phyloP scores from a whole-genome alignment of 2,113 vertebrate species.

The Boleophthalmus pectinirostris region DNA sequence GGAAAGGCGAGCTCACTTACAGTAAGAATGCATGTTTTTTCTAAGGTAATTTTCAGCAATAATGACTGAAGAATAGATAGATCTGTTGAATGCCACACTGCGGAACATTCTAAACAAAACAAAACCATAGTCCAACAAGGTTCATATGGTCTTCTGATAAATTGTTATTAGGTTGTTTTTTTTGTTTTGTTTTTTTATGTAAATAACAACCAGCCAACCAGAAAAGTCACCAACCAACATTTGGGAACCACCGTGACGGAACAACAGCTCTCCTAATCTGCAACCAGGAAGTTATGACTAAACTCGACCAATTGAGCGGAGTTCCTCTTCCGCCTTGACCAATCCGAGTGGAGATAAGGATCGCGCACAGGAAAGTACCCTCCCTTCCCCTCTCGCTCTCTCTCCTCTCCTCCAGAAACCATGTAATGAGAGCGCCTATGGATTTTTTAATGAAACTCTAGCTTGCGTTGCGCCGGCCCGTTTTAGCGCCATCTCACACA shows the following conservation, averaged over 20 bases:
- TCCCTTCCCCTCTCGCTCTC: slow-evolving; percentile 23
- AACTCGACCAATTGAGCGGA: slow-evolving; percentile 32
- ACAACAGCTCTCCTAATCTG: background rate
- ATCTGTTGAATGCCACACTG: no score
- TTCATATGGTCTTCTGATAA: no score
- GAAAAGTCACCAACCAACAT: no score
- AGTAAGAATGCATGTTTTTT: no score
- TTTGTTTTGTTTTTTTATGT: no score
- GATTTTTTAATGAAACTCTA: slow-evolving; percentile 76
- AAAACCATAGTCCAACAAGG: no score
- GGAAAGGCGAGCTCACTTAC: no score
- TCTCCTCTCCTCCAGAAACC: slow-evolving; percentile 56
- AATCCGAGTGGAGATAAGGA: slow-evolving; percentile 60
- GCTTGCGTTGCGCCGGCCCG: slow-evolving; percentile 62
- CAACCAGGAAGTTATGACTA: slow-evolving; percentile 39
- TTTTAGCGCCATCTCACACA: slow-evolving; percentile 47
- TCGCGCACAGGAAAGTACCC: slow-evolving; percentile 51
- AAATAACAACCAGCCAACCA: no score
- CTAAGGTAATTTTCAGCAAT: no score
- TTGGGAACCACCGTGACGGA: background rate
- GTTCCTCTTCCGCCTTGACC: slow-evolving; percentile 46
- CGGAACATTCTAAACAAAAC: no score
- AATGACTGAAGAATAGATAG: no score
- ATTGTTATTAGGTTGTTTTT: no score
- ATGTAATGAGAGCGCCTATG: slow-evolving; percentile 72